A percentile compares a stretch with the other conserved stretches of the same genome.
Evolutionary conservation across 1,140 invertebrate species (phyloP).

Genomic region (Saccostrea cuccullata): DNA sequence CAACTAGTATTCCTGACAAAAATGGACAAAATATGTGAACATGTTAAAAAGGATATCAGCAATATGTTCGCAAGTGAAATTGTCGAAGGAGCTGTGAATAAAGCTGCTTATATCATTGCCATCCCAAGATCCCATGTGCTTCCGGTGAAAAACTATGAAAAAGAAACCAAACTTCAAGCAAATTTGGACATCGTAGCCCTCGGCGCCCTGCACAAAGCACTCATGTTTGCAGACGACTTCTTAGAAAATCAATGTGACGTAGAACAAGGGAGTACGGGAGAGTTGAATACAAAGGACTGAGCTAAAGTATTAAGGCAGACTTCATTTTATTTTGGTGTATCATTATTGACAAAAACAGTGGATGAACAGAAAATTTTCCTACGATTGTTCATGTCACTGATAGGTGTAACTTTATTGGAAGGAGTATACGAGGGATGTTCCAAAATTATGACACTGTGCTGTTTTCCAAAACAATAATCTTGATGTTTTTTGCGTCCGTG

Average conservation of each 20-base stretch:
- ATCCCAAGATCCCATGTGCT: not conserved
- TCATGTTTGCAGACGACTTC: not conserved
- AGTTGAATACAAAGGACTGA: not conserved
- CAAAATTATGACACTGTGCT: no score
- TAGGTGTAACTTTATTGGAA: no score
- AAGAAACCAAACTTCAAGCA: not conserved
- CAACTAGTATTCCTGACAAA: not conserved
- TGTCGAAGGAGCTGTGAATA: not conserved
- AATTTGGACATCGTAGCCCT: not conserved
- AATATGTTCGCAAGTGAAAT: not conserved
- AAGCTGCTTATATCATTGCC: not conserved
- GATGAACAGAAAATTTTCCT: no score
- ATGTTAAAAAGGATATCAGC: not conserved
- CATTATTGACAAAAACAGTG: no score
- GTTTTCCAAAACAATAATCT: no score
- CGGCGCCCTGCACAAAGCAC: not conserved
- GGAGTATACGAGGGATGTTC: no score
- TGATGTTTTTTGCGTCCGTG: no score
- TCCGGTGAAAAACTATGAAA: constrained; percentile 3
- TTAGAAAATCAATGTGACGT: not conserved
- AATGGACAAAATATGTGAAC: not conserved
- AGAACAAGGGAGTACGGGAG: not conserved
- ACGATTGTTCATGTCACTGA: no score
- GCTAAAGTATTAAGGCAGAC: no score
- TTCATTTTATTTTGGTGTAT: no score